Percentiles rank a stretch among this genome's conserved stretches.
Evolutionary conservation across 2,888 invertebrate genomes (phyloP).

Genomic region (Trichogramma evanescens): DNA sequence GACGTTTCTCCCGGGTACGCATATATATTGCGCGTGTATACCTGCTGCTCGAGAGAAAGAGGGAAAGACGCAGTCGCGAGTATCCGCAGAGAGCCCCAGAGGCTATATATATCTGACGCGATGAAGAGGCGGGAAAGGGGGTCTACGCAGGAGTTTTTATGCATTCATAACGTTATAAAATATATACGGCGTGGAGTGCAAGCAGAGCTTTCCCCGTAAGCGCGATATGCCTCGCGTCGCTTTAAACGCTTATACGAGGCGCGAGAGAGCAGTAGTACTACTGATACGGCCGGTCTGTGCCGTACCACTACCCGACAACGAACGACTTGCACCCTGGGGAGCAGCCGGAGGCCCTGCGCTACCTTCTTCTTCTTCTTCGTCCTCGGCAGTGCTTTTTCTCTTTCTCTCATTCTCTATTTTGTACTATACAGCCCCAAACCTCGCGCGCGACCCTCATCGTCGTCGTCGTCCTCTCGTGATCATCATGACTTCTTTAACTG

Average conservation of each 20-base stretch:
- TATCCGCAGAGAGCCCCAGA: too few relatives aligned
- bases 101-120: not conserved
- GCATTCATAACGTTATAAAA: constrained; percentile 38
- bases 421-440: too few relatives aligned
- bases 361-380: not conserved
- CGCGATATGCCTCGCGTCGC: constrained; percentile 18
- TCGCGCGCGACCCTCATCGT: too few relatives aligned
- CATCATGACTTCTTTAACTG: too few relatives aligned
- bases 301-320: too few relatives aligned
- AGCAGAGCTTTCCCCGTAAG: constrained; percentile 5
- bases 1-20: constrained; percentile 12
- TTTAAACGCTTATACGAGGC: constrained; percentile 34
- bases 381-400: not conserved
- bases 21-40: not conserved
- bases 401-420: not conserved
- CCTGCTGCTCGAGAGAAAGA: too few relatives aligned
- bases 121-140: constrained; percentile 20
- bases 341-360: not conserved
- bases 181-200: not conserved
- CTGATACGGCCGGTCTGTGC: constrained; percentile 5
- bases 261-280: constrained; percentile 21
- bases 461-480: too few relatives aligned
- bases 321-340: too few relatives aligned
- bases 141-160: constrained; percentile 34
- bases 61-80: too few relatives aligned